Conservation (phyloP, 1,140 invertebrate species). For the Armadillidium nasatum region DNA sequence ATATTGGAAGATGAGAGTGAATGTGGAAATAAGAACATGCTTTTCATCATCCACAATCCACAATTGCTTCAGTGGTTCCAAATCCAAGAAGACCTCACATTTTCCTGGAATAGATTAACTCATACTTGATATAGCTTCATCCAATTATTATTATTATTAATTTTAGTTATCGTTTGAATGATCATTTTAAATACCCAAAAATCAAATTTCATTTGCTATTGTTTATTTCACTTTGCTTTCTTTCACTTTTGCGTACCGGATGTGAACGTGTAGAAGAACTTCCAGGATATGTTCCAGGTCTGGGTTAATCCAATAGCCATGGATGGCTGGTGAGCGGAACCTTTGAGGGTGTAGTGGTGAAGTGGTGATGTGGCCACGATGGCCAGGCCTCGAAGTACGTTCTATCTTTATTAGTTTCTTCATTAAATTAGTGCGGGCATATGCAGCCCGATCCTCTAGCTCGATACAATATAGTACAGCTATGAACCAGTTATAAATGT, state of each 20-base stretch:
- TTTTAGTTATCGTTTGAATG: no score
- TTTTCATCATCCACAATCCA: background rate
- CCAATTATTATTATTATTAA: no score
- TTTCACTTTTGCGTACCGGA: no score
- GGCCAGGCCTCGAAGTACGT: constrained; percentile 41
- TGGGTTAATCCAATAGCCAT: background rate
- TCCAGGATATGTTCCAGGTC: background rate
- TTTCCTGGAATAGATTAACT: background rate
- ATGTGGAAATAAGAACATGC: background rate
- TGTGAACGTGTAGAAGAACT: background rate
- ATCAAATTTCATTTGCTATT: no score
- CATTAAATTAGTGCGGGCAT: background rate
- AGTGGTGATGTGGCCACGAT: constrained; percentile 40
- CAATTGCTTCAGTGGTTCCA: constrained; percentile 9
- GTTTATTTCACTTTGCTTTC: no score
- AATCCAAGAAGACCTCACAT: background rate
- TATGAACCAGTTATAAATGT: constrained; percentile 42
- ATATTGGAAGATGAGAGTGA: no score
- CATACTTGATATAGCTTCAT: background rate
- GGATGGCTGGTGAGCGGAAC: constrained; percentile 8
- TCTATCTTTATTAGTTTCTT: constrained; percentile 13
- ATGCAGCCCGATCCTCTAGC: constrained; percentile 7
- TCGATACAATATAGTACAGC: constrained; percentile 44
- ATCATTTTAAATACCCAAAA: no score
- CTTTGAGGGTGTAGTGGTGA: constrained; percentile 35